Base-by-base conservation (phyloP, 1,140 invertebrate genomes). In the Globodera ellingtonae region DNA sequence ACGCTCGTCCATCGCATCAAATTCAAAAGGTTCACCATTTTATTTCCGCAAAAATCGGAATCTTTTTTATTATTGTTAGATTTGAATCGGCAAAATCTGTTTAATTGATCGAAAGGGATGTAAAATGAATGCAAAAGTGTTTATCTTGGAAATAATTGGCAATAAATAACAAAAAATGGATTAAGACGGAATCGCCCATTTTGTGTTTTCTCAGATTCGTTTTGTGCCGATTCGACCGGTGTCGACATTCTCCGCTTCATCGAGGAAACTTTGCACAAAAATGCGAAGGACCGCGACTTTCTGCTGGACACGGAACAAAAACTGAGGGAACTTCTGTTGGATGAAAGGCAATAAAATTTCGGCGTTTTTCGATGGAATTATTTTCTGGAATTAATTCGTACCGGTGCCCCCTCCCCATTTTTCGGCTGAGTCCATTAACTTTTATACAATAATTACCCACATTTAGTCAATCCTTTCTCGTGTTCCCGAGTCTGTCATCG, bases 271-370 rank as follows among this genome's bases (percentile, higher is more conserved):
- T 75, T 82, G 47, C 81, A 82, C 50, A 82, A 82, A 47, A 82
- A 82, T 50, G 52, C 82, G 18, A 82, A 82, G 67, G 81, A 82
- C 56, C 78, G 81, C 10, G 82, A 82, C 46, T 67, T 82, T 66
- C 59, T 82, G 56, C 59, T 82, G 46, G 47, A 65, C 47, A 56
- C 82, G 10, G 81, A 82, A 35, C 4, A 35, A 15, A 79, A 82
- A 66, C 67, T 77, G 72, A 62, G 81, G 18, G 81, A 82, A 73
- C 81, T 82, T 67, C 50, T 82, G n/a, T 8, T 44, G 8, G 81
- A 82, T 50, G 67, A 71, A 62, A 84, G 81, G 81, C 75, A 48
- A 50, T 48, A 44, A 15, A 15, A 47, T 9, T 9, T 13, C 4
- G 15, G 44, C 13, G 18, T 59, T n/a, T 75, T 75, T 75, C 8